Percentiles rank a stretch among this genome's conserved stretches.
Conservation (phyloP, 2,888 invertebrate genomes). For the Carpatolechia fugitivella region DNA sequence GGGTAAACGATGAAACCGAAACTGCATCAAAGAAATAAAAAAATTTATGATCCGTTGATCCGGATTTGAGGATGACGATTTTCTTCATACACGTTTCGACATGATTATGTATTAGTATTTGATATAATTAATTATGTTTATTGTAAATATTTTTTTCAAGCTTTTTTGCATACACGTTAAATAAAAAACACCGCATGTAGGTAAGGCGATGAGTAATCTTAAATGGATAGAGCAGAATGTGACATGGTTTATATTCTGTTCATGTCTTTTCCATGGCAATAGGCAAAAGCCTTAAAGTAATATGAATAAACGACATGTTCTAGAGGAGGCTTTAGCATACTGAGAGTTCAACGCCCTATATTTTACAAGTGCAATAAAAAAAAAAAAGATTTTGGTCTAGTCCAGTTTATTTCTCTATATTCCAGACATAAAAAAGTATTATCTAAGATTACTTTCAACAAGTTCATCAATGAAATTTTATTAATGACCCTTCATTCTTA, state of each 20-base stretch:
- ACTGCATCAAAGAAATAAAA: constrained; percentile 62
- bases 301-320: neutral
- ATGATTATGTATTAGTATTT: constrained; percentile 47
- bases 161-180: constrained; percentile 36
- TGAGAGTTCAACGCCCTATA: neutral
- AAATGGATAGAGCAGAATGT: constrained; percentile 40
- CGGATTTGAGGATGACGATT: constrained; percentile 59
- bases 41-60: constrained; percentile 62
- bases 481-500: too few species aligned
- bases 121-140: constrained; percentile 52
- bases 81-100: constrained; percentile 64
- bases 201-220: constrained; percentile 55
- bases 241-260: constrained; percentile 43
- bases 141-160: too few species aligned
- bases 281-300: constrained; percentile 27
- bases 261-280: constrained; percentile 47
- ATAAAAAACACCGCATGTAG: constrained; percentile 38
- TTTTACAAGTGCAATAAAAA: too few species aligned
- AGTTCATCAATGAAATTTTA: too few species aligned
- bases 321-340: neutral
- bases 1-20: constrained; percentile 71
- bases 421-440: constrained; percentile 19
- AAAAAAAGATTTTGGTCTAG: too few species aligned
- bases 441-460: too few species aligned
- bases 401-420: too few species aligned